Evolutionary conservation across 2,888 invertebrate genomes (phyloP), one percentile per base, ranked within the genome.

Genomic region (Scelioninae gen. 2): DNA sequence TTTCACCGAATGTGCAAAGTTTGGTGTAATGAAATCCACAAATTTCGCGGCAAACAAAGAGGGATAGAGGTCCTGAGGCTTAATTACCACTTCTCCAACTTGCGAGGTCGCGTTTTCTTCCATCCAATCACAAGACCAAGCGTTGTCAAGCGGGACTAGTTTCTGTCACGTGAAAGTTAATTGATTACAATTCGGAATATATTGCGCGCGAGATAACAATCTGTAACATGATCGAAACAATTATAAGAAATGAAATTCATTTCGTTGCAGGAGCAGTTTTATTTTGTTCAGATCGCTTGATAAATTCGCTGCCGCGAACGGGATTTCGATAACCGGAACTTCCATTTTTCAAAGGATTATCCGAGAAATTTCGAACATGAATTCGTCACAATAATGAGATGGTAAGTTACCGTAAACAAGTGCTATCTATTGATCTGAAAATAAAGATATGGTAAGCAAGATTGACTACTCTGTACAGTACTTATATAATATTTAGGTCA

Each of bases 21-120:
- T 58, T 52, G 39, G 9, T 28, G 18, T 53, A 43, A 63, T 63
- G 41, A 61, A 63, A 63, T 63, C 55, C 41, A 25, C 33, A 37
- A 63, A 53, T 57, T 57, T 25, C 22, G 50, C 28, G n/a, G 37
- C 45, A 46, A 69, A 68, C 65, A 57, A 57, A 57, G 48, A 35
- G 37, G 10, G 10, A 41, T 41, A 31, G 2, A 10, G 18, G 48
- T 2, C 16, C 31, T 16, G 18, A n/a, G 37, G 18, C 41, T 48
- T 57, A 50, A 67, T 58, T 50, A 41, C 19, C 31, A 22, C 22
- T 55, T 35, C 31, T 22, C 46, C 28, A 52, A 37, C n/a, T n/a
- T n/a, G n/a, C n/a, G n/a, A n/a, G n/a, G n/a, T n/a, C n/a, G n/a
- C n/a, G n/a, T n/a, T n/a, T n/a, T n/a, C n/a, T n/a, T n/a, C n/a